Evolutionary conservation across 2,113 vertebrate species (phyloP), one percentile per base, ranked within the genome.

Genomic region (Siniperca knerii): DNA sequence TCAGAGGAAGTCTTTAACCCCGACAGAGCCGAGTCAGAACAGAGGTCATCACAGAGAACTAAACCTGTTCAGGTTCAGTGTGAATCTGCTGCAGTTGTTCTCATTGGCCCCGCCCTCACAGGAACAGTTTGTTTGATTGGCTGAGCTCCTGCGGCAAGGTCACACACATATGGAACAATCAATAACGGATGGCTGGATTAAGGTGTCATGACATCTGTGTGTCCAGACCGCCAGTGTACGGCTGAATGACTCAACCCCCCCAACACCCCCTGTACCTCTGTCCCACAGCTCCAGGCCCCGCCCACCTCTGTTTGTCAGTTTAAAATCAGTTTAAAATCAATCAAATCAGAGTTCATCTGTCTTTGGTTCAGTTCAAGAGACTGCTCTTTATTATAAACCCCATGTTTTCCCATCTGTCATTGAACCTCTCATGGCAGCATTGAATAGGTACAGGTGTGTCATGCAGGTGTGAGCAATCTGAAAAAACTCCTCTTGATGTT

Each of bases 151-250:
- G 89, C 84, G 91, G 95, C 92, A 94, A 96, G 91, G 92, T 94
- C 90, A 89, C 77, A 84, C 60, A 71, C 80, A 92, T 80, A 92
- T 92, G 88, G 94, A 95, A 93, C 94, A 95, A 95, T 96, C 93
- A 86, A 94, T 96, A 93, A 86, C 78, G 89, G 87, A 94, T 92
- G 79, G 89, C 89, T 92, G 92, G 93, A 96, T 94, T 86, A 93
- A 95, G 94, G 94, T 93, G 94, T 93, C 90, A 90, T 92, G 91
- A 89, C 91, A 92, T 95, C 87, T 93, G 91, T 85, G 90, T 73
- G 83, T 74, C 80, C 92, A 88, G 89, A 92, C 88, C 92, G 88
- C 62, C 75, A 84, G 82, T 65, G 44, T 87, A 88, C 79, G 90
- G 89, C 64, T 92, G 87, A 82, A 84, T 95, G 90, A 92, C 90